Percentiles rank a stretch among this genome's conserved stretches.
Conservation (phyloP, 2,797 vertebrate genomes). For the Hippoglossus hippoglossus region DNA sequence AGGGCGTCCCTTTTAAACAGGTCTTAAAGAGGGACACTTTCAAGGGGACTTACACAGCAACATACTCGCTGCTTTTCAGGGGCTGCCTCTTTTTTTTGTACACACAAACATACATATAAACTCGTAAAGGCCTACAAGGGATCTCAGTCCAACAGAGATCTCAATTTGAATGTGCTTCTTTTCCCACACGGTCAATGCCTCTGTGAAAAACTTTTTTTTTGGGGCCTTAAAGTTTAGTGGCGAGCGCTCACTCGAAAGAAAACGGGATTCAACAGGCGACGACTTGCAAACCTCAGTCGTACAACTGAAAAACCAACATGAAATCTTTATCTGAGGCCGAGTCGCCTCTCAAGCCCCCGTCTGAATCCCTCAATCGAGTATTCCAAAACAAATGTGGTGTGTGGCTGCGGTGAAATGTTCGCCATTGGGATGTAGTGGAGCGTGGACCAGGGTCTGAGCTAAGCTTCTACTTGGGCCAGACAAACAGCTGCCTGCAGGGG, state of each 20-base stretch:
- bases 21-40: conserved; percentile 84
- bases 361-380: conserved; percentile 66
- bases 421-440: conserved; percentile 82
- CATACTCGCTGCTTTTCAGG: conserved; percentile 76
- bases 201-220: conserved; percentile 39
- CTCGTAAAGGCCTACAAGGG: conserved; percentile 74
- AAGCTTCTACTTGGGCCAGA: conserved; percentile 80
- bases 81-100: conserved; percentile 72
- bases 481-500: conserved; percentile 81
- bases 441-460: conserved; percentile 77
- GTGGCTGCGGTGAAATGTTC: conserved; percentile 69
- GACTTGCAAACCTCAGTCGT: conserved; percentile 44
- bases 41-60: conserved; percentile 84
- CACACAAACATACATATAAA: conserved; percentile 84
- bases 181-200: conserved; percentile 39
- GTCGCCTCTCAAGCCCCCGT: conserved; percentile 50
- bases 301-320: conserved; percentile 69
- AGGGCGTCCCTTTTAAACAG: conserved; percentile 88
- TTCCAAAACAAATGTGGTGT: conserved; percentile 75
- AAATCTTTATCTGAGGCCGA: conserved; percentile 67
- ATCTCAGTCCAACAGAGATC: conserved; percentile 73
- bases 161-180: conserved; percentile 74
- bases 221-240: conserved; percentile 32
- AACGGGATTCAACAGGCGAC: conserved; percentile 53
- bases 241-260: conserved; percentile 25